Evolutionary conservation across 2,113 vertebrate genomes (phyloP).

Genomic region (Peromyscus californicus): DNA sequence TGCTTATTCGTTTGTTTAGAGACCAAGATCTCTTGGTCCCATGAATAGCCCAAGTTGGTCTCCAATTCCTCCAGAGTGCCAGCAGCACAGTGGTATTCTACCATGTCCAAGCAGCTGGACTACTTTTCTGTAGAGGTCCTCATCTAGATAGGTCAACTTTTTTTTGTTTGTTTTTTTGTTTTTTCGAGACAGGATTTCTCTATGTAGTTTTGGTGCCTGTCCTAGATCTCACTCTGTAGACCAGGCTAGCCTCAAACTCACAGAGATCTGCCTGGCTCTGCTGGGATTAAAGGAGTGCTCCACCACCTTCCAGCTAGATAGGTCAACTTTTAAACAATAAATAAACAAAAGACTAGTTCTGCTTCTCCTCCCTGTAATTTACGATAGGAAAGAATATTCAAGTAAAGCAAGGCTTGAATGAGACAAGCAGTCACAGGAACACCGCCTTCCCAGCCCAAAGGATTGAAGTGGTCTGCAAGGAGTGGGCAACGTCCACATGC

Average conservation of each 20-base stretch:
- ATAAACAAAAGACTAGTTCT: background rate
- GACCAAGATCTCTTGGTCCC: background rate
- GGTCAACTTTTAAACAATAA: background rate
- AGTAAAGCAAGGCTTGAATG: background rate
- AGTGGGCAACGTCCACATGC: background rate
- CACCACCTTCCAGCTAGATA: background rate
- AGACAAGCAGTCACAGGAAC: background rate
- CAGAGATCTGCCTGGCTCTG: no score
- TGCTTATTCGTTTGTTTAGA: background rate
- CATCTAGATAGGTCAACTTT: background rate
- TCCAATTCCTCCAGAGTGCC: background rate
- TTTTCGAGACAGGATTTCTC: no score
- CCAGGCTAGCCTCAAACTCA: no score
- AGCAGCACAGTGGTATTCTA: background rate
- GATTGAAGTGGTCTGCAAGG: background rate
- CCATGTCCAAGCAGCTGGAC: background rate
- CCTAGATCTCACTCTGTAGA: no score
- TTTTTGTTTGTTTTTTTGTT: background rate
- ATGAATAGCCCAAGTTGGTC: background rate
- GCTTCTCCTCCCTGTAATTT: slow-evolving; percentile 38
- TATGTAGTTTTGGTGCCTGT: no score
- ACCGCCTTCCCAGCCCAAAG: background rate
- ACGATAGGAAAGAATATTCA: background rate
- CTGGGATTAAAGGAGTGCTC: no score
- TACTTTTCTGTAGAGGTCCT: background rate